Percentiles rank a stretch among this genome's conserved stretches.
Evolutionary conservation across 1,140 invertebrate genomes (phyloP).

Genomic region (Drosophila nikananu): DNA sequence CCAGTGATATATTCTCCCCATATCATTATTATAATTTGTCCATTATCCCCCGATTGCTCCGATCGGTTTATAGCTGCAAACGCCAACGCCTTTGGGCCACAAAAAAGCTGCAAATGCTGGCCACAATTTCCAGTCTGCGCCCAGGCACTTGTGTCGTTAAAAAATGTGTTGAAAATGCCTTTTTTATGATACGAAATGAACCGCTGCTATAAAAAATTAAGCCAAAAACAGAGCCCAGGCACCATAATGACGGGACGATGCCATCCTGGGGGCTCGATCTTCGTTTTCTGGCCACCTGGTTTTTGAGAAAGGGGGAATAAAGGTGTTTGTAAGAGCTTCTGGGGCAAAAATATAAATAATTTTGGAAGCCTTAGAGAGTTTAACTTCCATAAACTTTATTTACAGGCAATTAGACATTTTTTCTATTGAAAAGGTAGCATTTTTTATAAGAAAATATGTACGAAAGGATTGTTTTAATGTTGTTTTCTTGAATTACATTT

Average conservation of each 20-base stretch:
- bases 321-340: not conserved
- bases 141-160: slow-evolving; percentile 78
- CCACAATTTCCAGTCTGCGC: slow-evolving; percentile 55
- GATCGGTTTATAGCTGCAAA: slow-evolving; percentile 68
- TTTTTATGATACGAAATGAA: slow-evolving; percentile 80
- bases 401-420: too few species aligned
- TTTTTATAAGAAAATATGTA: too few species aligned
- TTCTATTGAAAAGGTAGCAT: not conserved
- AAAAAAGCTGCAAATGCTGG: slow-evolving; percentile 72
- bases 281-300: slow-evolving; percentile 44
- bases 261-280: slow-evolving; percentile 18
- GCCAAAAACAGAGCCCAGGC: slow-evolving; percentile 42
- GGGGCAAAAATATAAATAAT: not conserved
- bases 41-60: slow-evolving; percentile 33
- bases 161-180: slow-evolving; percentile 79
- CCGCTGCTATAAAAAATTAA: slow-evolving; percentile 71
- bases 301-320: not conserved
- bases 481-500: not conserved
- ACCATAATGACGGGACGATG: slow-evolving; percentile 53
- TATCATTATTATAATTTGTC: slow-evolving; percentile 80
- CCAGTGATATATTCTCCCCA: slow-evolving; percentile 30
- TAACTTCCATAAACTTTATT: not conserved
- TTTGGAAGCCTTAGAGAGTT: not conserved
- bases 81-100: slow-evolving; percentile 77
- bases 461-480: not conserved